Evolutionary conservation across 2,888 invertebrate species (phyloP).

Genomic region (Laspeyria flexula): DNA sequence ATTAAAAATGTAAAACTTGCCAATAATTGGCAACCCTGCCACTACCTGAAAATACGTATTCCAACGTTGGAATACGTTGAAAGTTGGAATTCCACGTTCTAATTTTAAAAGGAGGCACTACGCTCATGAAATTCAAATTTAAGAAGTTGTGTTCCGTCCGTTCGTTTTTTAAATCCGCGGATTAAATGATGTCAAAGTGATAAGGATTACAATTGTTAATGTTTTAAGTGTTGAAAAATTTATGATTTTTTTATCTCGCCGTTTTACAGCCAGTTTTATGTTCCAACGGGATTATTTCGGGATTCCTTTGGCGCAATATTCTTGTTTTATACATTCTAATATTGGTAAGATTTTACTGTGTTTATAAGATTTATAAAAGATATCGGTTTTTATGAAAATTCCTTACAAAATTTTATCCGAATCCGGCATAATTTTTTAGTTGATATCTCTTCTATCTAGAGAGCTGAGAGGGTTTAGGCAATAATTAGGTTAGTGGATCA

Average conservation of each 20-base stretch:
- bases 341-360: too few species aligned
- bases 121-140: constrained; percentile 61
- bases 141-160: constrained; percentile 48
- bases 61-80: constrained; percentile 22
- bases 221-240: constrained; percentile 31
- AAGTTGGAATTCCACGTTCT: constrained; percentile 52
- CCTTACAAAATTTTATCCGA: too few species aligned
- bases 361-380: too few species aligned
- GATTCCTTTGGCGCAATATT: neutral
- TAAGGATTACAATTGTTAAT: constrained; percentile 39
- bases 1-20: too few species aligned
- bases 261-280: neutral
- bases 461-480: too few species aligned
- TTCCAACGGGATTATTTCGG: neutral
- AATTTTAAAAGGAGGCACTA: constrained; percentile 52
- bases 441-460: too few species aligned
- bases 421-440: too few species aligned
- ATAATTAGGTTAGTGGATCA: too few species aligned
- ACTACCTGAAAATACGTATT: constrained; percentile 38
- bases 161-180: constrained; percentile 46
- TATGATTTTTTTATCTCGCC: constrained; percentile 12
- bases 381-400: too few species aligned
- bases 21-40: constrained; percentile 16
- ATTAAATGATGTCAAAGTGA: constrained; percentile 55
- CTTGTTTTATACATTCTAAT: too few species aligned